Base-by-base conservation (phyloP, 2,113 vertebrate genomes). In the Ceuthmochares aereus region DNA sequence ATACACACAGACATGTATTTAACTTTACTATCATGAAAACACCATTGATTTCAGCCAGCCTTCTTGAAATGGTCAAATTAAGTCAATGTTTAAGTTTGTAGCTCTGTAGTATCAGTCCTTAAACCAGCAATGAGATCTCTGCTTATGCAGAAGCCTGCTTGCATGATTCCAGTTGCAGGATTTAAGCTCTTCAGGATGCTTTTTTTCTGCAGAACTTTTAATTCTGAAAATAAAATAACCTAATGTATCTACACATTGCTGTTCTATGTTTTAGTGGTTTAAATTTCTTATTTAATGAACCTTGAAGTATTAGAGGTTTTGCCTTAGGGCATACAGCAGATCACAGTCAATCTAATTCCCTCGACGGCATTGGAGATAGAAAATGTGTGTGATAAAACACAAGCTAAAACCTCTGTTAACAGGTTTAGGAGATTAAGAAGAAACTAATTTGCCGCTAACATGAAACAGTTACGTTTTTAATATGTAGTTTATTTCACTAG, bases 261-360 rank as follows among this genome's bases (percentile, higher is more conserved):
- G 9, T 84, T 89, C 89, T 85, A 11, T 89, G 66, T 90, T 88
- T 92, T 81, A 92, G 59, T 82, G 54, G 54, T 87, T 94, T 88
- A 85, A 81, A 91, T 90, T 90, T 84, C 73, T 89, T 89, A 63
- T 27, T 96, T 94, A 95, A 80, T 89, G 91, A 92, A 62, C 78
- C 66, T 88, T 91, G 70, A 95, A 92, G 52, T 92, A 87, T 83
- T 97, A 93, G 77, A 95, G 52, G 37, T 94, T 93, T 96, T 96
- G 72, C 88, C 93, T 94, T 93, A 90, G 91, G 80, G 93, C 87
- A 83, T 42, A 69, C 9, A 54, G 55, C 54, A 70, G 67, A 84
- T 93, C 73, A 80, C 47, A 86, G 64, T 91, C 45, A 76, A 32
- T 92, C 70, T 92, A 64, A 94, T 89, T 87, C 55, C 59, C 22